Evolutionary conservation across 2,888 invertebrate species (phyloP).

Genomic region (Punctoribates punctum): DNA sequence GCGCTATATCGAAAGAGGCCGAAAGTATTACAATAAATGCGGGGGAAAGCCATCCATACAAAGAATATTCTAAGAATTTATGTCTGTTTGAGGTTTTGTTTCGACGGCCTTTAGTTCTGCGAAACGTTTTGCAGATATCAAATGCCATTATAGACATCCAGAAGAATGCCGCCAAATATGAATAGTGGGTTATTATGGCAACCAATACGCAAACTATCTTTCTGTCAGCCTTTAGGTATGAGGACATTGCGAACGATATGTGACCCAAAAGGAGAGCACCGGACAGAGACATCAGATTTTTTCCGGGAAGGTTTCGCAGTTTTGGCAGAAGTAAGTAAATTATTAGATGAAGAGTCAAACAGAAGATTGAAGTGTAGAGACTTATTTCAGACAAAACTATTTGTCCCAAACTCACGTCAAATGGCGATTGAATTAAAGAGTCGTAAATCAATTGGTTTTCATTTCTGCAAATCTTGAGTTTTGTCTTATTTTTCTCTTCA

Average conservation of each 20-base stretch:
- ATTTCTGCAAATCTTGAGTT: slow-evolving; percentile 42
- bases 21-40: slow-evolving; percentile 48
- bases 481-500: not conserved
- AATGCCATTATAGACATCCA: slow-evolving; percentile 60
- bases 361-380: slow-evolving; percentile 45
- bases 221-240: slow-evolving; percentile 4
- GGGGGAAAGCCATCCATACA: slow-evolving; percentile 51
- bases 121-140: slow-evolving; percentile 52
- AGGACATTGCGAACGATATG: slow-evolving; percentile 37
- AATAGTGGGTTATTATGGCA: slow-evolving; percentile 57
- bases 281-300: slow-evolving; percentile 46
- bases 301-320: slow-evolving; percentile 47
- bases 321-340: slow-evolving; percentile 43
- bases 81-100: not conserved
- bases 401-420: slow-evolving; percentile 27
- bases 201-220: slow-evolving; percentile 53
- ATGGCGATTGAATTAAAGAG: slow-evolving; percentile 5
- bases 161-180: slow-evolving; percentile 58
- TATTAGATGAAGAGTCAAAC: slow-evolving; percentile 44
- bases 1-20: slow-evolving; percentile 27
- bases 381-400: slow-evolving; percentile 44
- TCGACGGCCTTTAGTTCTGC: slow-evolving; percentile 14
- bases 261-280: slow-evolving; percentile 45
- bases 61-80: slow-evolving; percentile 47
- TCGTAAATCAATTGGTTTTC: not conserved